Evolutionary conservation across 2,888 invertebrate genomes (phyloP), one percentile per base, ranked within the genome.

Genomic region (Tetrapedia diversipes): DNA sequence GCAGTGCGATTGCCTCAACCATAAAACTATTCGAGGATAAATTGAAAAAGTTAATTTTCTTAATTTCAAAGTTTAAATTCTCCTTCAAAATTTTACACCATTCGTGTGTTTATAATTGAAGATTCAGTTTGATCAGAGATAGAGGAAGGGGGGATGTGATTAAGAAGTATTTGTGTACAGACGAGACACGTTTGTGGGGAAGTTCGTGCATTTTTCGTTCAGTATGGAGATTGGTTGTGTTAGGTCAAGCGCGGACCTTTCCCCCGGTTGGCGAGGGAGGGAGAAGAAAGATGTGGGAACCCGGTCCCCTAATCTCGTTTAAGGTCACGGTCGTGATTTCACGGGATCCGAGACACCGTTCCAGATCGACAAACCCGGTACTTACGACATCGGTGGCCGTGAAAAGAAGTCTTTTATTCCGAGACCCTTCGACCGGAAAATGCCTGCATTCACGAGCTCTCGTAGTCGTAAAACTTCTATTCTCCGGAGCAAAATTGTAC

Each of bases 291-390:
- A 51, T 63, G 67, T 32, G 39, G 47, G 68, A 57, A 68, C 53
- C 19, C 57, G 59, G 53, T 39, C 65, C 80, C 73, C 76, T 78
- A 84, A 78, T 84, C 82, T 80, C 69, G 63, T 76, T 63, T 70
- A 72, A 78, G 73, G 80, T 84, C 77, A 77, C 66, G 77, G 68
- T 65, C 77, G 65, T 83, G 82, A 80, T 84, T 84, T 84, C 74
- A 78, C 61, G 77, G 60, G 70, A 56, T 51, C 45, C 56, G 57
- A 57, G 71, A 66, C 63, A 45, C 68, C 65, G 66, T 60, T 76
- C 72, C 69, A 34, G 51, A 79, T 72, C 76, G 73, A 61, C 79
- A 43, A 75, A 66, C 53, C 75, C 29, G 16, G 49, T 70, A 67
- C 49, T 81, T 64, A 60, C 65, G 63, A 68, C 68, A 65, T 69